phyloP scores from a whole-genome alignment of 1,140 invertebrate species.

The Aphis craccivora region DNA sequence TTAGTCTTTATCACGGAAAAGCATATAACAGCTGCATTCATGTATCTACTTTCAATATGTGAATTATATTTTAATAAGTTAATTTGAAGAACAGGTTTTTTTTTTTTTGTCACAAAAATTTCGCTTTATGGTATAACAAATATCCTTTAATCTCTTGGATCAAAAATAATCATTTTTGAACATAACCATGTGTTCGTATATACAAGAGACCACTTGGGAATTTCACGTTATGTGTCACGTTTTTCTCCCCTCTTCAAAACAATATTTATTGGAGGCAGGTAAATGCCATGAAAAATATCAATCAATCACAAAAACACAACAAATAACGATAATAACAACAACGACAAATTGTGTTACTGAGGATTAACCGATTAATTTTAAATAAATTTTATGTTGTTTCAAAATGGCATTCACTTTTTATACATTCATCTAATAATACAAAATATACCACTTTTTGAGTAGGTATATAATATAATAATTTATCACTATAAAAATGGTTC shows the following conservation, averaged over 20 bases:
- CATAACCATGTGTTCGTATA: background rate
- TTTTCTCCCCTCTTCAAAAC: background rate
- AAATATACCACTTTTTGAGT: background rate
- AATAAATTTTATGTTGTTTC: background rate
- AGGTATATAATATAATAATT: background rate
- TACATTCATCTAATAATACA: background rate
- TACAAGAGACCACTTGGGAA: background rate
- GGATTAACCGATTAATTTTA: constrained; percentile 28
- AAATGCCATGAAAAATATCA: constrained; percentile 22
- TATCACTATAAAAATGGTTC: background rate
- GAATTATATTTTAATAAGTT: background rate
- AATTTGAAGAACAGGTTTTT: background rate
- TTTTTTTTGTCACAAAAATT: background rate
- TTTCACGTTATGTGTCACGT: constrained; percentile 27
- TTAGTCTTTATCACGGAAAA: background rate
- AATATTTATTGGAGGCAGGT: constrained; percentile 20
- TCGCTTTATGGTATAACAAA: background rate
- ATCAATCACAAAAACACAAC: background rate
- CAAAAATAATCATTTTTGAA: constrained; percentile 12
- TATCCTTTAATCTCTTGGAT: background rate
- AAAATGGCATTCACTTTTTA: background rate
- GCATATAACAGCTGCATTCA: background rate
- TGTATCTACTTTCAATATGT: background rate
- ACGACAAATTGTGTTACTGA: constrained; percentile 24
- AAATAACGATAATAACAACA: constrained; percentile 9